A percentile compares a stretch with the other conserved stretches of the same genome.
Conservation (phyloP, 23 tunicate genomes). For the Trididemnum miniatum region DNA sequence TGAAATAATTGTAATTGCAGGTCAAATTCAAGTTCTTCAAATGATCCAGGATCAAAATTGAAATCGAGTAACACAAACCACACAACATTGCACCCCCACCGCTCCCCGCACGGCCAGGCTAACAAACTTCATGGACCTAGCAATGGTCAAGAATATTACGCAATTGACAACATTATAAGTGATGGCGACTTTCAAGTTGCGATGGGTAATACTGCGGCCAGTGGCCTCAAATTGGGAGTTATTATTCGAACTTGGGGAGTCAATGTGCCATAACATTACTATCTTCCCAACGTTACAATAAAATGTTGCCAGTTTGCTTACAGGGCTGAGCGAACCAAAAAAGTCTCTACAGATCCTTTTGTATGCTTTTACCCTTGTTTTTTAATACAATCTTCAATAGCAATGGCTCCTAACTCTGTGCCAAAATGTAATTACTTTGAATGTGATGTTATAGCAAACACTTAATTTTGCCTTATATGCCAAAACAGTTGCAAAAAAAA, state of each 20-base stretch:
- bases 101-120: slow-evolving; percentile 88
- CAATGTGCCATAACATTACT: slow-evolving; percentile 22
- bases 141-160: slow-evolving; percentile 96
- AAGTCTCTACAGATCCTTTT: too few species aligned
- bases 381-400: too few species aligned
- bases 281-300: background rate
- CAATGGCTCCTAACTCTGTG: too few species aligned
- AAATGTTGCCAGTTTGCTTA: background rate
- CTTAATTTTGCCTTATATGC: too few species aligned
- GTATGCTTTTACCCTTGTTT: too few species aligned
- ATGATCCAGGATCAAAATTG: background rate
- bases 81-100: slow-evolving; percentile 47
- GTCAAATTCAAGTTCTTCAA: slow-evolving; percentile 24
- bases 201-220: slow-evolving; percentile 73
- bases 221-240: slow-evolving; percentile 89
- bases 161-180: slow-evolving; percentile 97
- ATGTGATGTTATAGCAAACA: too few species aligned
- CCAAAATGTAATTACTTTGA: too few species aligned
- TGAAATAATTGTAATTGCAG: background rate
- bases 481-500: too few species aligned
- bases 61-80: background rate
- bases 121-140: slow-evolving; percentile 87
- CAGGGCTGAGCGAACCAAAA: background rate
- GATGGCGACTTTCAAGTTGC: slow-evolving; percentile 98
- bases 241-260: slow-evolving; percentile 91